Evolutionary conservation across 2,888 invertebrate species (phyloP).

Genomic region (Lasiommata megera): DNA sequence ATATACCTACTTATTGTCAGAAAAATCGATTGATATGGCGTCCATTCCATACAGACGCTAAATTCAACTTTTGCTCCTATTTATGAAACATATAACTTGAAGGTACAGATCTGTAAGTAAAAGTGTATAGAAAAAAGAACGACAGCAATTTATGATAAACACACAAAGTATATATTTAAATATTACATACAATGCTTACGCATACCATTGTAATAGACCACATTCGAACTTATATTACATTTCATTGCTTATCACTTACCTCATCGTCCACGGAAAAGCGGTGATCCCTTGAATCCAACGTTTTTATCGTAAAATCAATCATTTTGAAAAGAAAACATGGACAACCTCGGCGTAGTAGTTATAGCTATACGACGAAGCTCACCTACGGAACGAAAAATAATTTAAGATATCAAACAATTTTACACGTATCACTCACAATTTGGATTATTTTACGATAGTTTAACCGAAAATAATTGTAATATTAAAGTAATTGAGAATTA

Average conservation of each 20-base stretch:
- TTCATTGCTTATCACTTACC: constrained; percentile 79
- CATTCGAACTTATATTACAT: no score
- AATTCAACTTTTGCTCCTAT: no score
- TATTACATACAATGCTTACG: no score
- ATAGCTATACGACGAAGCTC: constrained; percentile 10
- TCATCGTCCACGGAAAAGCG: constrained; percentile 90
- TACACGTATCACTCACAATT: background rate
- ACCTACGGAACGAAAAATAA: constrained; percentile 19
- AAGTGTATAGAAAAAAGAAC: no score
- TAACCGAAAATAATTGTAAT: constrained; percentile 3
- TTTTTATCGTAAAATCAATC: constrained; percentile 94
- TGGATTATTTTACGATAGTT: background rate
- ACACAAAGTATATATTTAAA: no score
- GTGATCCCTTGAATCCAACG: constrained; percentile 93
- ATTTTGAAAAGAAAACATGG: constrained; percentile 53
- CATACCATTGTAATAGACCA: no score
- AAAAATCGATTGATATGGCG: no score
- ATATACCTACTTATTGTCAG: no score
- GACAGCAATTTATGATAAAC: no score
- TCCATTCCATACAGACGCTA: no score
- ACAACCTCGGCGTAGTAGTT: constrained; percentile 21
- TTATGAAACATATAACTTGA: no score
- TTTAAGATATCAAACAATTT: constrained; percentile 6
- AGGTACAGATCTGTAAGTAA: no score
- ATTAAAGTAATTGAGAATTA: constrained; percentile 8